These are phyloP conservation scores for Castor canadensis DNA, from an alignment of 2,113 vertebrate genomes.

Conservation along the genomic window DNA sequence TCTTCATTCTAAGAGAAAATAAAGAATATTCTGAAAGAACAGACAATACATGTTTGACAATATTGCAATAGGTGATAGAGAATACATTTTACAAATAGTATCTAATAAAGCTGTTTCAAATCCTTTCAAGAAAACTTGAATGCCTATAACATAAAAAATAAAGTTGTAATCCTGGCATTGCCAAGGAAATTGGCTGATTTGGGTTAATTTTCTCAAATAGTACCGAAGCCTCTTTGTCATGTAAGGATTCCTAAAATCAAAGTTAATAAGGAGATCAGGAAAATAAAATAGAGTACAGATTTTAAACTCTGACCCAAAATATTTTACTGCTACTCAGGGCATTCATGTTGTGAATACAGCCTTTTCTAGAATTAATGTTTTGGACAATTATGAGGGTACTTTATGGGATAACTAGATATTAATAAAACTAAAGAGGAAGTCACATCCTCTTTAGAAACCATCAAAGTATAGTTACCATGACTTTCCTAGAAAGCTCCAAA, in stretches of 20 bases:
- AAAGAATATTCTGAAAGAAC: not conserved
- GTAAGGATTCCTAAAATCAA: not conserved
- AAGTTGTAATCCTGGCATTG: not conserved
- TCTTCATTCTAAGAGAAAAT: not conserved
- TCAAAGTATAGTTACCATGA: not conserved
- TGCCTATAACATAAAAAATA: not conserved
- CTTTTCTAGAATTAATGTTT: slow-evolving; percentile 34
- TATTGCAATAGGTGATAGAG: not conserved
- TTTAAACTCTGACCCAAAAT: not conserved
- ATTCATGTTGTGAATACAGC: slow-evolving; percentile 1
- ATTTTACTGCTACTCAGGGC: not conserved
- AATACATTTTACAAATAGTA: not conserved
- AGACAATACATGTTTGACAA: not conserved
- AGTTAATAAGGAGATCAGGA: not conserved
- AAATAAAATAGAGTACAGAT: slow-evolving; percentile 30
- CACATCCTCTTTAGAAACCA: not conserved
- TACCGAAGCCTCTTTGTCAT: not conserved
- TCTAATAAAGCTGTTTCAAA: not conserved
- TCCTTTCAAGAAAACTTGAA: not conserved
- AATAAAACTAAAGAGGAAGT: not conserved
- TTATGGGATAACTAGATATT: slow-evolving; percentile 1
- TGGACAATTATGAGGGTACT: not conserved
- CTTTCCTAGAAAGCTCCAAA: not conserved
- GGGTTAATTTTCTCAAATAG: not conserved
- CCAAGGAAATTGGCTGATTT: not conserved